These are phyloP conservation scores for Chromis chromis DNA, from an alignment of 2,797 vertebrate species.

Conservation along the genomic window DNA sequence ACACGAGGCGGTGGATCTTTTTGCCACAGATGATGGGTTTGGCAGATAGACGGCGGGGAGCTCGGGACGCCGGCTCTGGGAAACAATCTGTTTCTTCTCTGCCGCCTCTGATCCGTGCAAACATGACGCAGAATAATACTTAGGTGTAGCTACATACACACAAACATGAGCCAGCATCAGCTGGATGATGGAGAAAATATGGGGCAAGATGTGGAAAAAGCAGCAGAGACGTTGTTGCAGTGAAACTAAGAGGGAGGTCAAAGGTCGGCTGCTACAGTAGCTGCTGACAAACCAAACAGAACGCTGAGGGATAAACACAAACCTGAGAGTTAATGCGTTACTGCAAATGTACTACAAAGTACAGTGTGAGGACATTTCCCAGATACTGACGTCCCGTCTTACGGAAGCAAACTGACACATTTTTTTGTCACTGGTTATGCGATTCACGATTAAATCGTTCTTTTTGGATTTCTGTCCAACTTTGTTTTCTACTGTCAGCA, in stretches of 20 bases:
- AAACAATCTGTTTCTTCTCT: slow-evolving; percentile 24
- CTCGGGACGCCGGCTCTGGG: slow-evolving; percentile 53
- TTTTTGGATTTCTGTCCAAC: neutral
- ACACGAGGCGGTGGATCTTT: slow-evolving; percentile 86
- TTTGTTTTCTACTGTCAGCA: neutral
- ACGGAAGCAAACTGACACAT: neutral
- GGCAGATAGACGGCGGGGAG: slow-evolving; percentile 86
- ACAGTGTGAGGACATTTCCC: neutral
- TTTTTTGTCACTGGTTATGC: neutral
- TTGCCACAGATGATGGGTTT: slow-evolving; percentile 90
- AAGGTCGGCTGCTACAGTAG: slow-evolving; percentile 42
- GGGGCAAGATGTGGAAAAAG: neutral
- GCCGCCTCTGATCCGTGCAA: slow-evolving; percentile 6
- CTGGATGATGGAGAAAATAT: neutral
- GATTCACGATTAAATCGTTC: neutral
- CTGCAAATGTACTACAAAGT: slow-evolving; percentile 21
- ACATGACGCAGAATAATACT: neutral
- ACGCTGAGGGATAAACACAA: slow-evolving; percentile 32
- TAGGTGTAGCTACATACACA: neutral
- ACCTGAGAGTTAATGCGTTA: slow-evolving; percentile 60
- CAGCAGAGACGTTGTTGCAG: neutral
- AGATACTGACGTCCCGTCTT: neutral
- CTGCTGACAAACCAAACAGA: slow-evolving; percentile 32
- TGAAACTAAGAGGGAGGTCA: slow-evolving; percentile 39
- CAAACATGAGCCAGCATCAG: neutral